Conservation (phyloP, 37 sponge, comb jelly and placozoan genomes). For the Spongia lamella region DNA sequence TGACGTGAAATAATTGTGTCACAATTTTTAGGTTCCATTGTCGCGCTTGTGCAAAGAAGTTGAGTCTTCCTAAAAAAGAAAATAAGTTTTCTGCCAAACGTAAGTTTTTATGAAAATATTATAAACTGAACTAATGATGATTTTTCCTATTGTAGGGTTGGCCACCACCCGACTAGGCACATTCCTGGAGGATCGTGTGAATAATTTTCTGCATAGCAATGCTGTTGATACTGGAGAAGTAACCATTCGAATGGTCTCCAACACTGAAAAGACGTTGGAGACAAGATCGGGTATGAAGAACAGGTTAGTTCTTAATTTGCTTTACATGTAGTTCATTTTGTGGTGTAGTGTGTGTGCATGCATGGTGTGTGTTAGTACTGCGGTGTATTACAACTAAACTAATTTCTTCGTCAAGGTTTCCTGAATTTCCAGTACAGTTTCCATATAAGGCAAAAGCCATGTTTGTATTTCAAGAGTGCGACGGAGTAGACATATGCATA, state of each 20-base stretch:
- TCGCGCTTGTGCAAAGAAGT: conserved; percentile 47
- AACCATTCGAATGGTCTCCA: conserved; percentile 87
- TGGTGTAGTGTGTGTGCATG: conserved; percentile 6
- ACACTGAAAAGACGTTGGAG: conserved; percentile 83
- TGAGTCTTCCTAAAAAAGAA: conserved; percentile 33
- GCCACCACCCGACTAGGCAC: conserved; percentile 71
- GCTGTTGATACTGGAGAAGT: conserved; percentile 61
- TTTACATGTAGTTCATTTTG: too few relatives aligned
- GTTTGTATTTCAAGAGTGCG: conserved; percentile 97
- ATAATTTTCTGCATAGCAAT: conserved; percentile 32
- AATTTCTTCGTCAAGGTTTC: too few relatives aligned
- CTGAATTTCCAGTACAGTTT: conserved; percentile 75
- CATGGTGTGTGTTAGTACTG: neutral
- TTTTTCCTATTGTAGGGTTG: conserved; percentile 54
- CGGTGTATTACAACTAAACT: neutral
- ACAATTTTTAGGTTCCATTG: conserved; percentile 54
- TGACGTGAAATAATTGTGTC: too few relatives aligned
- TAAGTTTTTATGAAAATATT: conserved; percentile 30
- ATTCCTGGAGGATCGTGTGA: conserved; percentile 87
- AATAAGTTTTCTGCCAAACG: conserved; percentile 76
- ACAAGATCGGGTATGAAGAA: conserved; percentile 77
- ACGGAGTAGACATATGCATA: conserved; percentile 97
- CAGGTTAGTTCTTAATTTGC: conserved; percentile 32
- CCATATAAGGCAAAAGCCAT: conserved; percentile 94
- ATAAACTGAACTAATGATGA: neutral